Conservation (phyloP, 2,113 vertebrate species). For the Archocentrus centrarchus region DNA sequence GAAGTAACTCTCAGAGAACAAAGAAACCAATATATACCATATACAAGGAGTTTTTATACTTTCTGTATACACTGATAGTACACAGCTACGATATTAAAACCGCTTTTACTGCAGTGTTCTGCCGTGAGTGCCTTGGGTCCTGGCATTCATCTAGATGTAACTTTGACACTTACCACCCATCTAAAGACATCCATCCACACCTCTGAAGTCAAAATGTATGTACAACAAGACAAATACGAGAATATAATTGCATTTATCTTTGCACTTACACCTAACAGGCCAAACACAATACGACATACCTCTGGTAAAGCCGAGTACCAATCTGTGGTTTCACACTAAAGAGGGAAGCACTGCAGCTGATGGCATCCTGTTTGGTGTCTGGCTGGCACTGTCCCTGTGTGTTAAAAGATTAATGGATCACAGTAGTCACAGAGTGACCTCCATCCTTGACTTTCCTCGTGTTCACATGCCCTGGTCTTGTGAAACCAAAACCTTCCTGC, state of each 20-base stretch:
- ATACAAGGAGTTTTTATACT: background rate
- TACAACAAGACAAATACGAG: too few relatives aligned
- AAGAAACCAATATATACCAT: background rate
- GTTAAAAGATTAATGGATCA: conserved; percentile 46
- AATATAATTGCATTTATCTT: background rate
- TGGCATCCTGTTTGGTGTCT: conserved; percentile 14
- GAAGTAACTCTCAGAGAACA: background rate
- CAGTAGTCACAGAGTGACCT: conserved; percentile 47
- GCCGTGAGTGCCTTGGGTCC: background rate
- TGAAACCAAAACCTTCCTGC: conserved; percentile 38
- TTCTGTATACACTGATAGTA: background rate
- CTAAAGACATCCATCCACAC: background rate
- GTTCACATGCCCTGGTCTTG: conserved; percentile 67
- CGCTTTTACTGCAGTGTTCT: background rate
- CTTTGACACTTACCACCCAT: conserved; percentile 4
- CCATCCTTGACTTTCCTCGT: conserved; percentile 32
- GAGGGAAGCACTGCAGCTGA: background rate
- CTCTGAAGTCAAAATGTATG: background rate
- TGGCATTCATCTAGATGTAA: conserved; percentile 2
- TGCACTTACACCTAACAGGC: background rate
- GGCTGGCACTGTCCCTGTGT: background rate
- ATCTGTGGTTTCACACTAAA: background rate
- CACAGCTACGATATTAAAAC: background rate
- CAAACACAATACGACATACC: background rate
- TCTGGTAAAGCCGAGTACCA: background rate